phyloP scores from a whole-genome alignment of 2,888 invertebrate species.

The Polydrusus cervinus region DNA sequence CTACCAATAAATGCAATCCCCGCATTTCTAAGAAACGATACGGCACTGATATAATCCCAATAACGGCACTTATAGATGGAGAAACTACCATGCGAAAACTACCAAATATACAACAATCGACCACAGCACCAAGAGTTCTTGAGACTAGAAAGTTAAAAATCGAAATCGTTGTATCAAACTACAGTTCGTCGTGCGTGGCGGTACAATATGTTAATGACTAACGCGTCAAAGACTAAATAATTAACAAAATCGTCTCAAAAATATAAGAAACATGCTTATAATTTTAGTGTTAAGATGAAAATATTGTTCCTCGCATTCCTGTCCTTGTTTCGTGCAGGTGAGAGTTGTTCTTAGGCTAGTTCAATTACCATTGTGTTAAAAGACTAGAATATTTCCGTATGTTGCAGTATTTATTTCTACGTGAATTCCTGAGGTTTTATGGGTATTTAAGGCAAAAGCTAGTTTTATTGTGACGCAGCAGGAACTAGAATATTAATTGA shows the following conservation, averaged over 20 bases:
- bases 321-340: slow-evolving; percentile 37
- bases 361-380: background rate
- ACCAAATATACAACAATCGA: slow-evolving; percentile 22
- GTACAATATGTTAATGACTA: slow-evolving; percentile 30
- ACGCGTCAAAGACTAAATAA: slow-evolving; percentile 27
- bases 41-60: background rate
- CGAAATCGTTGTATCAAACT: slow-evolving; percentile 38
- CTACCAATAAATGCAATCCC: too few species aligned
- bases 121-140: slow-evolving; percentile 27
- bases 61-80: background rate
- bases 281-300: slow-evolving; percentile 35
- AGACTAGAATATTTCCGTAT: slow-evolving; percentile 25
- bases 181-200: slow-evolving; percentile 26
- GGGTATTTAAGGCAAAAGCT: too few species aligned
- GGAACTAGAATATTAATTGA: too few species aligned
- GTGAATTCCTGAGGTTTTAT: too few species aligned
- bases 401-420: slow-evolving; percentile 3
- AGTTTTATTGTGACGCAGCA: too few species aligned
- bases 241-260: slow-evolving; percentile 6
- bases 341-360: slow-evolving; percentile 16
- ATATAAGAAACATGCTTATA: slow-evolving; percentile 28
- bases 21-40: too few species aligned
- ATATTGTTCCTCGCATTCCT: slow-evolving; percentile 22
- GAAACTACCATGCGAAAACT: slow-evolving; percentile 13
- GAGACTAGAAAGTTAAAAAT: slow-evolving; percentile 52